Conservation (phyloP, 2,888 invertebrate genomes). For the Syrista parreyssii region DNA sequence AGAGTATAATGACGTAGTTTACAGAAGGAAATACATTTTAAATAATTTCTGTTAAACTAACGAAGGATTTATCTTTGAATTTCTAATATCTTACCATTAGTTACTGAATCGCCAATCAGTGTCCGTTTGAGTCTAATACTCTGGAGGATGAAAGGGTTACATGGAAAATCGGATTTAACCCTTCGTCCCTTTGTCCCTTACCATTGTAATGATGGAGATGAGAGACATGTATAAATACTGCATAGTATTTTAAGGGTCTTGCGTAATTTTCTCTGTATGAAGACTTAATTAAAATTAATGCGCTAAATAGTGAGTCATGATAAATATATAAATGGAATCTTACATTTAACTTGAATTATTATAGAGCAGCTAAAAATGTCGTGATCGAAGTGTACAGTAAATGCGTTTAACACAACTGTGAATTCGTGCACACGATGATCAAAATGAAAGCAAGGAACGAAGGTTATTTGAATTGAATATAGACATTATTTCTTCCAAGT, state of each 20-base stretch:
- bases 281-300: not conserved
- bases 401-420: not conserved
- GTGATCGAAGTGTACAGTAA: not conserved
- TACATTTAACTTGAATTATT: no score
- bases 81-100: conserved; percentile 23
- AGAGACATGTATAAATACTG: not conserved
- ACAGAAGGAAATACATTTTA: not conserved
- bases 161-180: conserved; percentile 38
- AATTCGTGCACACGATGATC: not conserved
- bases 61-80: conserved; percentile 39
- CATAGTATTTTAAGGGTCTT: not conserved
- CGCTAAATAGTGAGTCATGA: not conserved
- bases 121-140: conserved; percentile 30
- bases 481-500: not conserved
- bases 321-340: not conserved
- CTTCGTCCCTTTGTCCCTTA: conserved; percentile 20
- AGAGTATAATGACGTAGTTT: not conserved
- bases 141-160: conserved; percentile 36
- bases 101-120: not conserved
- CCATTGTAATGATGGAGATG: conserved; percentile 7
- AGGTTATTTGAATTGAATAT: not conserved
- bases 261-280: not conserved
- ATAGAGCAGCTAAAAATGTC: not conserved
- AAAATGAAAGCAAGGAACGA: not conserved
- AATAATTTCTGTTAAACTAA: not conserved